phyloP scores from a whole-genome alignment of 2,888 invertebrate species.

The Megastigmus dorsalis region DNA sequence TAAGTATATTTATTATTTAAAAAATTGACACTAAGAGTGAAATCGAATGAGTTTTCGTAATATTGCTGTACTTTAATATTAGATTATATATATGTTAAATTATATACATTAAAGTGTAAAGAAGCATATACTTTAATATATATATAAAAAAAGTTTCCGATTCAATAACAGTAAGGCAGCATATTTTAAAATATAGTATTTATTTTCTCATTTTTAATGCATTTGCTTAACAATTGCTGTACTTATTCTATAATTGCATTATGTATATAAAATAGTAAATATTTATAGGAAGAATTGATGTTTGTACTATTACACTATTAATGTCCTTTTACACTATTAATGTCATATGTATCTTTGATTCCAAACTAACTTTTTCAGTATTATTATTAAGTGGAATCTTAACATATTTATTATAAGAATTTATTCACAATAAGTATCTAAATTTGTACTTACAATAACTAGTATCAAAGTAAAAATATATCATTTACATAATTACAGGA shows the following conservation, averaged over 20 bases:
- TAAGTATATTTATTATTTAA: no score
- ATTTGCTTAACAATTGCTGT: background rate
- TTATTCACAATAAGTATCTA: background rate
- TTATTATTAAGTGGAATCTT: background rate
- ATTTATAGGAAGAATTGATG: constrained; percentile 5
- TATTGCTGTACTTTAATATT: no score
- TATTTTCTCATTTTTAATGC: background rate
- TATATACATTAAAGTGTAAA: no score
- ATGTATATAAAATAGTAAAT: background rate
- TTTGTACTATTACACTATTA: constrained; percentile 22
- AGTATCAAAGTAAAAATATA: constrained; percentile 36
- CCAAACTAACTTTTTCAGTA: background rate
- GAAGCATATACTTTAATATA: no score
- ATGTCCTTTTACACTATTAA: constrained; percentile 4
- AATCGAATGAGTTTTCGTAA: no score
- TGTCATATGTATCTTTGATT: background rate
- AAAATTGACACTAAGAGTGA: no score
- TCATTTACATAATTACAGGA: constrained; percentile 35
- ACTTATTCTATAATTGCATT: constrained; percentile 5
- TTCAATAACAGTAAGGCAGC: no score
- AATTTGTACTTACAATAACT: constrained; percentile 37
- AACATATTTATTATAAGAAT: background rate
- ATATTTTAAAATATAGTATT: constrained; percentile 11
- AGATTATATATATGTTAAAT: no score
- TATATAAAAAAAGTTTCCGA: no score